These are phyloP conservation scores for Caenorhabditis angaria DNA, from an alignment of 2,888 invertebrate genomes.

Conservation along the genomic window DNA sequence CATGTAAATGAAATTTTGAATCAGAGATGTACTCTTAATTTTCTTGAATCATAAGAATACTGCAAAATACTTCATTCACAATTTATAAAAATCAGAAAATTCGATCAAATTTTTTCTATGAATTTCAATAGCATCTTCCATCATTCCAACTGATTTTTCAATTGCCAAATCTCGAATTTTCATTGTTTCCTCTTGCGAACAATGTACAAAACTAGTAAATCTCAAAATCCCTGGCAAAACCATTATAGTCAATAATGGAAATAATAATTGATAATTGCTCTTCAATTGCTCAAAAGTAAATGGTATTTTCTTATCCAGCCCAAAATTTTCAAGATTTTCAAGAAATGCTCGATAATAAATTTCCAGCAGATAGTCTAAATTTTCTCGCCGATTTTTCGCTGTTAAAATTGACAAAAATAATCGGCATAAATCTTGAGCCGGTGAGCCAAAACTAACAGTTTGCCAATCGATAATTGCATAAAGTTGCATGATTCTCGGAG, in stretches of 20 bases:
- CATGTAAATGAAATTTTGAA: too few relatives aligned
- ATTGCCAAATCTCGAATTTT: conserved; percentile 12
- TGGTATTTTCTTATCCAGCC: not conserved
- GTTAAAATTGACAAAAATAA: not conserved
- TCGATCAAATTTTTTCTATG: conserved; percentile 24
- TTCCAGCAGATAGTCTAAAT: conserved; percentile 20
- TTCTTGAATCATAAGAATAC: too few relatives aligned
- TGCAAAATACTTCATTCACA: too few relatives aligned
- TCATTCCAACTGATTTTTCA: conserved; percentile 31
- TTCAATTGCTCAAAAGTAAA: conserved; percentile 12
- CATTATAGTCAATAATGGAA: not conserved
- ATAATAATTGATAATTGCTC: conserved; percentile 1
- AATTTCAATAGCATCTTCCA: conserved; percentile 22
- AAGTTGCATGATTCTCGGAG: conserved; percentile 12
- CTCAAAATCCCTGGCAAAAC: not conserved
- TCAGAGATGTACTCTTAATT: too few relatives aligned
- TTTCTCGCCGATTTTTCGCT: conserved; percentile 21
- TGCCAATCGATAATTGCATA: conserved; percentile 38
- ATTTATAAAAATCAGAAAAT: conserved; percentile 31
- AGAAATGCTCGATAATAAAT: conserved; percentile 32
- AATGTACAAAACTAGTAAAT: not conserved
- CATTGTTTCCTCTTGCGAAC: not conserved
- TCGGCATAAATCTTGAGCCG: not conserved
- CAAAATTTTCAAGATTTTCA: conserved; percentile 1
- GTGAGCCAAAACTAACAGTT: not conserved